Conservation (phyloP, 2,888 invertebrate species). For the Muscina levida region DNA sequence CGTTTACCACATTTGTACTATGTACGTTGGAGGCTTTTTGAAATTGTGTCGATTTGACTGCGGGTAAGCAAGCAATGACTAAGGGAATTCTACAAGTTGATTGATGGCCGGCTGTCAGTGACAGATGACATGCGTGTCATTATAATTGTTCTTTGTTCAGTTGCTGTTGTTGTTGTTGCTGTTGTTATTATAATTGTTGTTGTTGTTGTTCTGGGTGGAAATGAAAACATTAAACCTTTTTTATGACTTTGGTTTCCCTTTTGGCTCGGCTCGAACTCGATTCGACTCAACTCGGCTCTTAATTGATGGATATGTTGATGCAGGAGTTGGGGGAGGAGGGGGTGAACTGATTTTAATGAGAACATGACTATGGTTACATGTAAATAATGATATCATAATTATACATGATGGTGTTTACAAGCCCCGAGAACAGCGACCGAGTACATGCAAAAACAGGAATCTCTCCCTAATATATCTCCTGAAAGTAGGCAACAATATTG, state of each 20-base stretch:
- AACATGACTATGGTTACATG: conserved; percentile 5
- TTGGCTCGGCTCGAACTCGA: neutral
- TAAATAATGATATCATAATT: conserved; percentile 39
- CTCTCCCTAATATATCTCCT: conserved; percentile 2
- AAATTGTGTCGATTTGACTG: conserved; percentile 15
- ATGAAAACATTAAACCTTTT: conserved; percentile 36
- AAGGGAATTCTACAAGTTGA: conserved; percentile 46
- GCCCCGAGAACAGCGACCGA: neutral
- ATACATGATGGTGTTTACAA: conserved; percentile 28
- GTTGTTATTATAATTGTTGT: too few relatives aligned
- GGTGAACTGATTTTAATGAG: conserved; percentile 9
- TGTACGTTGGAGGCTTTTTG: neutral
- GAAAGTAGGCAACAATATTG: conserved; percentile 1
- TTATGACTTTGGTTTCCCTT: neutral
- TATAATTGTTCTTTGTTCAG: conserved; percentile 34
- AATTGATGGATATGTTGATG: neutral
- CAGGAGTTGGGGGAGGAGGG: conserved; percentile 4
- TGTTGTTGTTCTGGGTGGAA: neutral
- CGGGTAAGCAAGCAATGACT: conserved; percentile 13
- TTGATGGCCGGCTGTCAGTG: conserved; percentile 54
- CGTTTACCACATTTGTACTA: neutral
- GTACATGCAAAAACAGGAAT: conserved; percentile 14
- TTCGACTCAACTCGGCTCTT: neutral
- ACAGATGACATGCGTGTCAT: conserved; percentile 53
- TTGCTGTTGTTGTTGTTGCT: neutral